These are phyloP conservation scores for Slavum lentiscoides DNA, from an alignment of 2,888 invertebrate genomes.

Conservation along the genomic window DNA sequence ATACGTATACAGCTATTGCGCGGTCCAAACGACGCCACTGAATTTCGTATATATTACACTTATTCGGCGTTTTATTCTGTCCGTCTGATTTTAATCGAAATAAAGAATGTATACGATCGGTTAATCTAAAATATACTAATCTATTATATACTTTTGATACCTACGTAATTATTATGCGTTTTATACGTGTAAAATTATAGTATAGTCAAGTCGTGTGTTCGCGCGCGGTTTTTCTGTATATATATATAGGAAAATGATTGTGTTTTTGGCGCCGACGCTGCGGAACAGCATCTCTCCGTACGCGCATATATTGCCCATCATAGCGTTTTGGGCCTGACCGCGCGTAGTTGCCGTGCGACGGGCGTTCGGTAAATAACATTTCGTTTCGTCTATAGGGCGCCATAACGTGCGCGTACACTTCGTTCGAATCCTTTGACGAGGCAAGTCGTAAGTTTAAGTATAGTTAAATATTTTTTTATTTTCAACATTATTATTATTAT, in stretches of 20 bases:
- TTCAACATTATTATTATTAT: no score
- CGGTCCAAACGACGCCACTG: no score
- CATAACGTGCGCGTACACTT: constrained; percentile 11
- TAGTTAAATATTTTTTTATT: no score
- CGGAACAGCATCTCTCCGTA: constrained; percentile 4
- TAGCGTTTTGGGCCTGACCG: constrained; percentile 1
- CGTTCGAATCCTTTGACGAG: constrained; percentile 16
- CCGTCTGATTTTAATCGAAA: background rate
- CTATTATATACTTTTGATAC: no score
- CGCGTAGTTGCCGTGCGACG: constrained; percentile 39
- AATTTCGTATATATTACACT: no score
- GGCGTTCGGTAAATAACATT: constrained; percentile 30
- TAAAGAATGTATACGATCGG: no score
- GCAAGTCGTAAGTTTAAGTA: constrained; percentile 20
- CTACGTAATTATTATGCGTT: no score
- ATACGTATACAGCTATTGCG: no score
- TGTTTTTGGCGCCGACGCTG: constrained; percentile 44
- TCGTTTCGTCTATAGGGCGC: constrained; percentile 23
- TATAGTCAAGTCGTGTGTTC: no score
- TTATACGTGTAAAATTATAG: background rate
- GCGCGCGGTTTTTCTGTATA: background rate
- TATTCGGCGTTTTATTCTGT: no score
- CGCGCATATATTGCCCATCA: no score
- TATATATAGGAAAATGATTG: background rate
- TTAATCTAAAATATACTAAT: no score